phyloP scores from a whole-genome alignment of 2,888 invertebrate species.

The Uloborus plumipes region DNA sequence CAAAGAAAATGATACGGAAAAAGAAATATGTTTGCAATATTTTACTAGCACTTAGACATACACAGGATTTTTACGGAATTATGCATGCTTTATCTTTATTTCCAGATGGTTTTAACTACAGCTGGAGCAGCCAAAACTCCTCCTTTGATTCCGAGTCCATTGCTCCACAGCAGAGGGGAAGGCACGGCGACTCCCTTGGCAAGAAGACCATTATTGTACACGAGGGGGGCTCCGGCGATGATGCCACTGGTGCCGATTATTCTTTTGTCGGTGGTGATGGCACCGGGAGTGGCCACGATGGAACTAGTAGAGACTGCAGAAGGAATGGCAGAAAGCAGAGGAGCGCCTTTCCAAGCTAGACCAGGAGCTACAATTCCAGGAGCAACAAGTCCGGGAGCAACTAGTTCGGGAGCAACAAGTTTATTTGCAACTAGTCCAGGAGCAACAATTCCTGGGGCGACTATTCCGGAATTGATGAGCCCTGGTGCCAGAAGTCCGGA shows the following conservation, averaged over 20 bases:
- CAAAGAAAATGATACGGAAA: no score
- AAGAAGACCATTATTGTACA: conserved; percentile 1
- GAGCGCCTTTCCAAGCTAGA: not conserved
- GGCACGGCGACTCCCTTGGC: conserved; percentile 12
- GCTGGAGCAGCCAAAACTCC: conserved; percentile 28
- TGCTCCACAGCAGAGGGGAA: not conserved
- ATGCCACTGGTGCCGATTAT: conserved; percentile 30
- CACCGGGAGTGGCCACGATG: conserved; percentile 27
- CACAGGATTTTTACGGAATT: no score
- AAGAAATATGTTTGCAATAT: no score
- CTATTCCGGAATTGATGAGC: conserved; percentile 11
- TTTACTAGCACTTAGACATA: no score
- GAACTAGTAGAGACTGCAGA: conserved; percentile 14
- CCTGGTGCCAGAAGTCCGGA: conserved; percentile 9
- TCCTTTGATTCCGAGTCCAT: conserved; percentile 24
- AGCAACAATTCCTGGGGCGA: conserved; percentile 10
- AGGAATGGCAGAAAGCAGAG: conserved; percentile 10
- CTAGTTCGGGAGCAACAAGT: not conserved
- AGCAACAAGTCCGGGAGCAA: conserved; percentile 14
- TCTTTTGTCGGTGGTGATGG: conserved; percentile 23
- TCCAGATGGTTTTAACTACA: conserved; percentile 17
- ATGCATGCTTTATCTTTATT: not conserved
- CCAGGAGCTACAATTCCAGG: conserved; percentile 29
- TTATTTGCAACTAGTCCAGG: not conserved
- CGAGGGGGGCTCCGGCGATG: conserved; percentile 1